Base-by-base conservation (phyloP, 2,888 invertebrate species). In the Drosophila monieri region DNA sequence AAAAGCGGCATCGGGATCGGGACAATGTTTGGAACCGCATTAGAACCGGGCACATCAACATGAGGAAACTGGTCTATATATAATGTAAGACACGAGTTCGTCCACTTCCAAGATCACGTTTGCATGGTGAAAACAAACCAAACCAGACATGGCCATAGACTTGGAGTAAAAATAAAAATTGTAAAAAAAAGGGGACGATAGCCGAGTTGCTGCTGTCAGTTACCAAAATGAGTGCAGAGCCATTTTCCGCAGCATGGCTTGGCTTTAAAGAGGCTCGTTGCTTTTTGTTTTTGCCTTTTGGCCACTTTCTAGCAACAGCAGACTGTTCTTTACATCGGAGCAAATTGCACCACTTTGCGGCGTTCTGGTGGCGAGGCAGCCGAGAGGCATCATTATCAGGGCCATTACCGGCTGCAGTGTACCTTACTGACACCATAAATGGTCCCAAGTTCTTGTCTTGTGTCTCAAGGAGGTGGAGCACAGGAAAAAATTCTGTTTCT, bases 191-290 rank as follows among this genome's bases (percentile, higher is more conserved):
- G 74, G 68, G 75, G 74, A 74, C 68, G 59, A 68, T 57, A 59
- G 54, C 51, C 27, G 41, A 46, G 35, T 57, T 46, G 65, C 30
- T 67, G 46, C 80, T 71, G 86, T 74, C 86, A 73, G 86, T 80
- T 88, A 83, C 89, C 89, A 83, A 86, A 88, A 80, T 80, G 86
- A 86, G 85, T 88, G 86, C 86, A 89, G 52, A 77, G 74, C 83
- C 84, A 83, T 88, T 88, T 81, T 85, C 85, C 67, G 52, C 69
- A 86, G 77, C 78, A 88, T 85, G 80, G 66, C 84, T 80, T 49
- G 49, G 49, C 56, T 18, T 58, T 52, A 43, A 55, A 51, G 66
- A 52, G 47, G 55, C 46, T 58, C 39, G 49, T 57, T 74, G 46
- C 18, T 41, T 35, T 58, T 53, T 49, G 15, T 44, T 35, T 58